Conservation (phyloP, 2,113 vertebrate genomes). For the Nesospiza acunhae region DNA sequence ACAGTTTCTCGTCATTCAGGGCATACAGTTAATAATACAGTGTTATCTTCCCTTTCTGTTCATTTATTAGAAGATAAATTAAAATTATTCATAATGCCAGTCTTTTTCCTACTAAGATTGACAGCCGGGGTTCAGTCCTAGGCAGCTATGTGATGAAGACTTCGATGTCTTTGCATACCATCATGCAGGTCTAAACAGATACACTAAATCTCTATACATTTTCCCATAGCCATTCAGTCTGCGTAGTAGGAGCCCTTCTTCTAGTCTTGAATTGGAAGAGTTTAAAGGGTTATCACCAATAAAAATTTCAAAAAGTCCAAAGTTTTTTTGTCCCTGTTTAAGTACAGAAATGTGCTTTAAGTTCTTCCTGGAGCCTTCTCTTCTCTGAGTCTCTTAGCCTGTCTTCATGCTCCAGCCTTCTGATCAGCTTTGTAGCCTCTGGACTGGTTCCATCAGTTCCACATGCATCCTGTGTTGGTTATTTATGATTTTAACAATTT, state of each 20-base stretch:
- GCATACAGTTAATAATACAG: not conserved
- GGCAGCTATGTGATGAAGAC: not conserved
- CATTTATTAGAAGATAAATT: not conserved
- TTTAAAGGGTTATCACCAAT: not conserved
- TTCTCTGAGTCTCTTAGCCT: not conserved
- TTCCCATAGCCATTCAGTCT: not conserved
- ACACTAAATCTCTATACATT: not conserved
- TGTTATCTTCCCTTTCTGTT: not conserved
- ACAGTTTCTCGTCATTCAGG: not conserved
- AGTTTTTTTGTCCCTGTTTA: not conserved
- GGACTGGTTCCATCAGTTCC: not conserved
- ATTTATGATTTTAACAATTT: not conserved
- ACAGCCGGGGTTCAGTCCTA: not conserved
- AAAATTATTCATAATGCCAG: not conserved
- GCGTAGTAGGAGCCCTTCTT: not conserved
- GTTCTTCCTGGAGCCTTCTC: not conserved
- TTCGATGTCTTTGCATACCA: not conserved
- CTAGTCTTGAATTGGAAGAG: not conserved
- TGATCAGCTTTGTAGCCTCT: not conserved
- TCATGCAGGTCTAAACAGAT: not conserved
- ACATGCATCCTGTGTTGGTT: not conserved
- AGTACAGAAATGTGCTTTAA: not conserved
- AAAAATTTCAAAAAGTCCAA: not conserved
- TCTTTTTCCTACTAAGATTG: not conserved
- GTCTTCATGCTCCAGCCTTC: not conserved